Percentiles rank a stretch among this genome's conserved stretches.
Evolutionary conservation across 1,140 invertebrate species (phyloP).

Genomic region (Neomicropteryx cornuta): DNA sequence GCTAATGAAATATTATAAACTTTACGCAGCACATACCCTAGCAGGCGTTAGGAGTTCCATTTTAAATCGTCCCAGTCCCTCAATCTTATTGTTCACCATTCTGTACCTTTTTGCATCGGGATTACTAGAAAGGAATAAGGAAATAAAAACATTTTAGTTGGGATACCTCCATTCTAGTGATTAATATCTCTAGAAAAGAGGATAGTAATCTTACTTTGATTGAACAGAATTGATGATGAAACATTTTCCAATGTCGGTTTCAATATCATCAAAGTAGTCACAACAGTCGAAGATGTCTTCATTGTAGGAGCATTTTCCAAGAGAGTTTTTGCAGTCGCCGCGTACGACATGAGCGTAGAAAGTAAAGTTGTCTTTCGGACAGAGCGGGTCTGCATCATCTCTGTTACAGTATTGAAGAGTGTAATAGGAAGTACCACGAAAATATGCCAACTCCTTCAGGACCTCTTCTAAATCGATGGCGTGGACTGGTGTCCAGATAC

Average conservation of each 20-base stretch:
- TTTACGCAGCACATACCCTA: conserved; percentile 32
- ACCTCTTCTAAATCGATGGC: conserved; percentile 53
- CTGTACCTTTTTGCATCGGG: conserved; percentile 21
- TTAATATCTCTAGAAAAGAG: too few relatives aligned
- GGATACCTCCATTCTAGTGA: too few relatives aligned
- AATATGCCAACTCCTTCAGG: conserved; percentile 52
- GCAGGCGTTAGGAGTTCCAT: conserved; percentile 40
- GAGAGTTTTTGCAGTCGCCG: conserved; percentile 41
- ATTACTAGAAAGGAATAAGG: conserved; percentile 5
- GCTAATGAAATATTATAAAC: not conserved
- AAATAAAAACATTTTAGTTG: not conserved
- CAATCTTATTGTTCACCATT: conserved; percentile 35
- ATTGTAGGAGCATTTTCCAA: conserved; percentile 51
- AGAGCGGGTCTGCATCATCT: conserved; percentile 23
- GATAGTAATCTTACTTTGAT: conserved; percentile 28
- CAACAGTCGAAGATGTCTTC: conserved; percentile 50
- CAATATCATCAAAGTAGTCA: conserved; percentile 46
- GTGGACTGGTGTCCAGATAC: conserved; percentile 50
- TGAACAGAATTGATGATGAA: conserved; percentile 55
- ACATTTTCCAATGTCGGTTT: conserved; percentile 53
- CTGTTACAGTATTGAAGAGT: conserved; percentile 44
- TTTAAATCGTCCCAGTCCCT: conserved; percentile 39
- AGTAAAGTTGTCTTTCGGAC: conserved; percentile 38
- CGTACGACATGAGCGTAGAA: conserved; percentile 43
- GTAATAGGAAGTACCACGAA: conserved; percentile 47